These are phyloP conservation scores for Itoplectis maculator DNA, from an alignment of 2,888 invertebrate genomes.

Conservation along the genomic window DNA sequence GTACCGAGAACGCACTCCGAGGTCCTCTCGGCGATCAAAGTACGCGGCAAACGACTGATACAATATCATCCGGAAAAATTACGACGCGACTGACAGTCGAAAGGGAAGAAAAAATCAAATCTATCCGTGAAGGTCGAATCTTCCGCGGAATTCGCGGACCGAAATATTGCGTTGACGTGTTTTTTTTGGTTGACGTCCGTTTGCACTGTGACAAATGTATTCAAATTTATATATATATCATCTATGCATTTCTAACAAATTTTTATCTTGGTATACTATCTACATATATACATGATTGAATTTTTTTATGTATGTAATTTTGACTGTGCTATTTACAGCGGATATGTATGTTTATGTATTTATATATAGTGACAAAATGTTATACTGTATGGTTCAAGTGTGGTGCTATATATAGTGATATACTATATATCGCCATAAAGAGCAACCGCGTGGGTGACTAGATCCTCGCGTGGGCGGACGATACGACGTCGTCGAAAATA, in stretches of 20 bases:
- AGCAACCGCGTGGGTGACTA: constrained; percentile 36
- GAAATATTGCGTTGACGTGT: too few relatives aligned
- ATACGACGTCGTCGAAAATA: constrained; percentile 52
- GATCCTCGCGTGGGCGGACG: constrained; percentile 55
- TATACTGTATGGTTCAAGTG: too few relatives aligned
- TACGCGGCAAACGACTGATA: neutral
- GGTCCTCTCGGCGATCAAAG: constrained; percentile 1
- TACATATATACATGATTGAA: too few relatives aligned
- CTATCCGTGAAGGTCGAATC: neutral
- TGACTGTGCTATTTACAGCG: neutral
- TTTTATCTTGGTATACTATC: too few relatives aligned
- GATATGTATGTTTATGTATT: neutral
- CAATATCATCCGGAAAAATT: neutral
- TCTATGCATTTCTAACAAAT: too few relatives aligned
- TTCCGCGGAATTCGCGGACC: too few relatives aligned
- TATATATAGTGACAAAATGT: neutral
- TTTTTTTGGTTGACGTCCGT: too few relatives aligned
- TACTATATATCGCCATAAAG: constrained; percentile 13
- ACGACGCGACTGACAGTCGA: too few relatives aligned
- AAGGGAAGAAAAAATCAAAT: too few relatives aligned
- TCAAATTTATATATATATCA: too few relatives aligned
- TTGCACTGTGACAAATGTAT: too few relatives aligned
- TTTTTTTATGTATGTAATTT: neutral
- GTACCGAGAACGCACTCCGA: neutral
- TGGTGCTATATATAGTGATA: neutral